Base-by-base conservation (phyloP, 2,797 vertebrate species). In the Lithobates pipiens region DNA sequence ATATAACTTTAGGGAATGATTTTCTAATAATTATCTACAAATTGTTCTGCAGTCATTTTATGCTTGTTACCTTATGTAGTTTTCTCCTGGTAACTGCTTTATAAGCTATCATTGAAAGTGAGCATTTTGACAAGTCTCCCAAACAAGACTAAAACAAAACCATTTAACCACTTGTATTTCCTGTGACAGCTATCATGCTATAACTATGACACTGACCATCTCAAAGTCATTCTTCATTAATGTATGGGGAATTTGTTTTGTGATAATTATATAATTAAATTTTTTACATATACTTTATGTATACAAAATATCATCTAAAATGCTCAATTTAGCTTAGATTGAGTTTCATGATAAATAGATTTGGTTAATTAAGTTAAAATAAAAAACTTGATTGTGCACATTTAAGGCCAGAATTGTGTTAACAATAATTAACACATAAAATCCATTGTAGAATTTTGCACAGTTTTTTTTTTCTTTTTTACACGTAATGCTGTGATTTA, bases 1-100 rank as follows among this genome's bases (percentile, higher is more conserved):
- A 5, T 13, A 9, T 80, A 88, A 50, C 83, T 90, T 82, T 29
- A 78, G 82, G 57, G 25, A 86, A 85, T 82, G 82, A 67, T 75
- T 89, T 80, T 46, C 80, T 79, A 88, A 86, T 2, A 11, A 87
- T 88, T 85, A 39, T 85, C 86, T 82, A 74, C 83, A 82, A n/a
- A 44, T 11, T 80, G 63, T 32, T 63, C 18, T 67, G 79, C 77
- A 9, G 23, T 25, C 13, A 42, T 29, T 46, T 89, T 83, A 86
- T 2, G 80, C 73, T 11, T 0, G 32, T 88, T 87, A 2, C 5
- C 84, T 88, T 85, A 61, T 21, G 0, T 27, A 87, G 18, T 18
- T 83, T 73, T 79, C 54, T 83, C 80, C 61, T 77, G 63, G 68
- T 74, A 77, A 70, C 73, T 87, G 88, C 39, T 69, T 3, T 80